phyloP scores from a whole-genome alignment of 2,888 invertebrate species.

The Sipha maydis region DNA sequence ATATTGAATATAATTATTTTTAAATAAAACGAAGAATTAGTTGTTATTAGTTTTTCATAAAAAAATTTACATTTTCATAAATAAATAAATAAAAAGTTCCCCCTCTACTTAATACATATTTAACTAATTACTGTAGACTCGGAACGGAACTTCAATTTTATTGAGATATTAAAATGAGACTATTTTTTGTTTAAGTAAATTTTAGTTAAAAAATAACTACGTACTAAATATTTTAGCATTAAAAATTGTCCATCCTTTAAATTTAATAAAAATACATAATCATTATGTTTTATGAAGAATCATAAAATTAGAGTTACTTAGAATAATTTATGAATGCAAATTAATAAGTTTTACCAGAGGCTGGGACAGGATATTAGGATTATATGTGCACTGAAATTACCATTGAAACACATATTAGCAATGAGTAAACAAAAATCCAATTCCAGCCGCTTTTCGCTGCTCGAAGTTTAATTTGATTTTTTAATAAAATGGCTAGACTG shows the following conservation, averaged over 20 bases:
- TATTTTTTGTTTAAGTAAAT: not conserved
- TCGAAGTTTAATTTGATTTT: conserved; percentile 48
- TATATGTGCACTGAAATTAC: not conserved
- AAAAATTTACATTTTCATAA: no score
- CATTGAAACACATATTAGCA: conserved; percentile 38
- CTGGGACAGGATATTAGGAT: not conserved
- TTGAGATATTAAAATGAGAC: no score
- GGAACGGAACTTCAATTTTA: no score
- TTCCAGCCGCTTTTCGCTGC: conserved; percentile 37
- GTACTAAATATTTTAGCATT: not conserved
- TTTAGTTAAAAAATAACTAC: not conserved
- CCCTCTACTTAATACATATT: no score
- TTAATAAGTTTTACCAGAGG: not conserved
- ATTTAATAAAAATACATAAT: not conserved
- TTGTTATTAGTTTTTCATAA: no score
- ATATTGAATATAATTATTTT: no score
- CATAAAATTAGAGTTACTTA: not conserved
- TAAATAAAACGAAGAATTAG: no score
- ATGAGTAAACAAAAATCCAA: conserved; percentile 48
- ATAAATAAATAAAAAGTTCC: no score
- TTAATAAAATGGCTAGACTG: conserved; percentile 48
- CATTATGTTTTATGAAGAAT: not conserved
- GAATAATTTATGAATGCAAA: not conserved
- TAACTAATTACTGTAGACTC: no score
- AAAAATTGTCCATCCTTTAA: not conserved